Evolutionary conservation across 2,888 invertebrate species (phyloP), one percentile per base, ranked within the genome.

Genomic region (Oligia latruncula): DNA sequence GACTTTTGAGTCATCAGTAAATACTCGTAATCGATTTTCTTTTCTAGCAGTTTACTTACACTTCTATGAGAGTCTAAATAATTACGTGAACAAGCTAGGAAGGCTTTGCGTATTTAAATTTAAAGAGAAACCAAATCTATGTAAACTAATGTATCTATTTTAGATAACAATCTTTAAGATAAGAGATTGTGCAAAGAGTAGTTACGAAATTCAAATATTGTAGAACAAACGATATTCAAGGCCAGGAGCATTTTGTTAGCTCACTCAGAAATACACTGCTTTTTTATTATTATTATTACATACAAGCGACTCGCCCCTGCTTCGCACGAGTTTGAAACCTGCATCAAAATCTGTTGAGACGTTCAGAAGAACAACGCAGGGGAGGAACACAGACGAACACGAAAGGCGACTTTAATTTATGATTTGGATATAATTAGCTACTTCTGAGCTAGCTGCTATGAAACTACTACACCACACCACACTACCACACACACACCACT

Each of bases 1-100:
- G 1, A 66, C 71, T 65, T 78, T 83, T 49, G 29, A 65, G 6
- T 55, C 9, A 52, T 55, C 11, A 29, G 71, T 52, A 84, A 87
- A 84, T 70, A 87, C 4, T 52, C 23, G 72, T 64, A 84, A 79
- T 70, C 20, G 60, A 87, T 71, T 84, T 84, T 84, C 84, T 70
- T 79, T 87, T 87, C 49, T 84, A 58, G 13, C 84, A 86, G 71
- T 84, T 74, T 52, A 58, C 73, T 43, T 29, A 55, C n/a, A 55
- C 40, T 71, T 23, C 20, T 55, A 8, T 15, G 46, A 23, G 23
- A 70, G 40, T 60, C 40, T 64, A 23, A 83, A 77, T 78, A 66
- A 71, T 83, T 83, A 86, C 71, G 60, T 74, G n/a, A 73, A 65
- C 29, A 43, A 58, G n/a, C 62, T n/a, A 8, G 2, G 35, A 0